phyloP scores from a whole-genome alignment of 2,113 vertebrate genomes.

The Saccopteryx bilineata region DNA sequence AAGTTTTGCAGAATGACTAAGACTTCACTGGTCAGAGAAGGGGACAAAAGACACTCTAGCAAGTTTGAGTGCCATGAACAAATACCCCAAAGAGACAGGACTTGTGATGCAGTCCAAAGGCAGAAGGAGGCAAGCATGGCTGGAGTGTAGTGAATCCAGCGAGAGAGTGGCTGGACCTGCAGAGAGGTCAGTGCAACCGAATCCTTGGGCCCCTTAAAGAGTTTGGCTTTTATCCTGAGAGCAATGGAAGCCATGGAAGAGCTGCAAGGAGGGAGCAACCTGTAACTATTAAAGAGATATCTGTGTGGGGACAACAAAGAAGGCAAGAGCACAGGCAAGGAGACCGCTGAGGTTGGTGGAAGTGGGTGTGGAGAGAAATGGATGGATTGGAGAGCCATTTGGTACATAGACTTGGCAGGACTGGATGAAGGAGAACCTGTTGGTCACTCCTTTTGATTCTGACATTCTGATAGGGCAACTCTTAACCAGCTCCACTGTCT shows the following conservation, averaged over 20 bases:
- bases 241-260: not conserved
- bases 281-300: not conserved
- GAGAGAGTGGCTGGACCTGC: not conserved
- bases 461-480: not conserved
- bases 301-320: not conserved
- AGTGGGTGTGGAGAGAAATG: not conserved
- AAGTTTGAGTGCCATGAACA: not conserved
- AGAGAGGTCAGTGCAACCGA: not conserved
- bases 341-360: not conserved
- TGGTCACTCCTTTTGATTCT: not conserved
- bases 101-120: not conserved
- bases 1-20: not conserved
- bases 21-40: not conserved
- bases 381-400: not conserved
- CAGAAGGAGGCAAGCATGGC: not conserved
- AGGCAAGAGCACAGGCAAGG: not conserved
- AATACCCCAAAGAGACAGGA: not conserved
- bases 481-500: not conserved
- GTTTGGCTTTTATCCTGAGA: not conserved
- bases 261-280: not conserved
- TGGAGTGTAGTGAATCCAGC: not conserved
- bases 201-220: not conserved
- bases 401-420: not conserved
- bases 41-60: not conserved
- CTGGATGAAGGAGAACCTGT: not conserved